phyloP scores from a whole-genome alignment of 2,797 vertebrate genomes.

The Oreortyx pictus region DNA sequence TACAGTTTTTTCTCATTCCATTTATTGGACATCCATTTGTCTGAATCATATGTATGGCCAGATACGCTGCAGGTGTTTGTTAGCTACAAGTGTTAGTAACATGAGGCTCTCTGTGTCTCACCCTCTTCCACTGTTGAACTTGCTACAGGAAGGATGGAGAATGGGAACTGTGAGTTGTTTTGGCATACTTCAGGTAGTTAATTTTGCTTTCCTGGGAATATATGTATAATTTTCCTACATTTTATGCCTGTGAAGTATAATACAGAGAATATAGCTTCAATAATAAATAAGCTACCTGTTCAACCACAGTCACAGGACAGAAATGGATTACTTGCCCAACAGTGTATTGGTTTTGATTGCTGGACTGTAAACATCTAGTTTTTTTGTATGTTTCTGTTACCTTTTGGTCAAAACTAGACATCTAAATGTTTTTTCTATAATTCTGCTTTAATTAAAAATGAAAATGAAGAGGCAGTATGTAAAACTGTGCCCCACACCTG shows the following conservation, averaged over 20 bases:
- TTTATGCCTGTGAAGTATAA: background rate
- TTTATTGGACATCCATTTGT: background rate
- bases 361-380: background rate
- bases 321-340: background rate
- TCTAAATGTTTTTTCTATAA: accelerated
- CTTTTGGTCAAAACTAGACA: background rate
- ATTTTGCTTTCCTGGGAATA: conserved; percentile 20
- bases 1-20: background rate
- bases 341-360: background rate
- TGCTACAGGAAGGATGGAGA: background rate
- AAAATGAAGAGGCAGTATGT: background rate
- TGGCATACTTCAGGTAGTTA: background rate
- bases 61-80: background rate
- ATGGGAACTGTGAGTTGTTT: background rate
- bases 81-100: background rate
- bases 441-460: background rate
- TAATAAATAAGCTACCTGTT: background rate
- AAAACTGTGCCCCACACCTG: background rate
- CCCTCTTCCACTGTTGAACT: background rate
- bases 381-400: background rate
- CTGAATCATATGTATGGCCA: background rate
- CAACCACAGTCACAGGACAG: background rate
- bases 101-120: background rate
- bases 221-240: background rate
- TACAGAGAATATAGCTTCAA: background rate